These are phyloP conservation scores for Aphelenchoides fujianensis DNA, from an alignment of 1,140 invertebrate species.

Conservation along the genomic window DNA sequence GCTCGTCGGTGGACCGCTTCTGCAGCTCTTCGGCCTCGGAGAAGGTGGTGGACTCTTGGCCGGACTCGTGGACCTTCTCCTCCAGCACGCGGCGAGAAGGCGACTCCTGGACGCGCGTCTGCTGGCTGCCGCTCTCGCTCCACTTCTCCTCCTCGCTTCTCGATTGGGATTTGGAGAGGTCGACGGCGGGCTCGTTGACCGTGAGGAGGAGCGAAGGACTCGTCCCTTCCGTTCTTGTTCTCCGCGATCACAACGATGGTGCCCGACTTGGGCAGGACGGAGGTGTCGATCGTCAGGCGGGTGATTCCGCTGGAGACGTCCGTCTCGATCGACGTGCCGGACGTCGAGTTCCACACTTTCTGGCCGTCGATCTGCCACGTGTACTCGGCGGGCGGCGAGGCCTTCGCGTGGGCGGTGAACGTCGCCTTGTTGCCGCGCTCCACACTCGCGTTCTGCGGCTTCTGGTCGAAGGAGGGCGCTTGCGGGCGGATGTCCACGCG, in stretches of 20 bases:
- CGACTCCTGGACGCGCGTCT: not conserved
- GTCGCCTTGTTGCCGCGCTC: slow-evolving; percentile 50
- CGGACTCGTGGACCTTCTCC: slow-evolving; percentile 21
- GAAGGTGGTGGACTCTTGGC: slow-evolving; percentile 5
- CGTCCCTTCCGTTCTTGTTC: slow-evolving; percentile 51
- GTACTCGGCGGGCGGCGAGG: slow-evolving; percentile 46
- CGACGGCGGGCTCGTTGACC: slow-evolving; percentile 36
- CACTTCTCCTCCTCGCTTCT: slow-evolving; percentile 25
- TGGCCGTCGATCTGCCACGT: slow-evolving; percentile 44
- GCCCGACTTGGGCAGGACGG: slow-evolving; percentile 34
- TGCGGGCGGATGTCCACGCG: slow-evolving; percentile 44
- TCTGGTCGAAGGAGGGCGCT: slow-evolving; percentile 45
- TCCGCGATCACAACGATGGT: slow-evolving; percentile 51
- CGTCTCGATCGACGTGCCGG: slow-evolving; percentile 48
- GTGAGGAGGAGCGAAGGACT: slow-evolving; percentile 38
- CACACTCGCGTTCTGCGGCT: slow-evolving; percentile 40
- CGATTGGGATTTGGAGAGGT: slow-evolving; percentile 12
- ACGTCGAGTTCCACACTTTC: slow-evolving; percentile 39
- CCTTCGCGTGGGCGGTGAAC: slow-evolving; percentile 55
- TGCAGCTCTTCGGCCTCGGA: slow-evolving; percentile 15
- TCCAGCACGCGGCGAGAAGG: not conserved
- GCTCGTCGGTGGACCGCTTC: not conserved
- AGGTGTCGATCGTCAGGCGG: slow-evolving; percentile 51
- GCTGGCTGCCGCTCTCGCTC: not conserved
- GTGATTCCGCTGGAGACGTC: slow-evolving; percentile 34